Percentiles rank a stretch among this genome's conserved stretches.
Conservation (phyloP, 2,113 vertebrate species). For the Hemibagrus wyckioides region DNA sequence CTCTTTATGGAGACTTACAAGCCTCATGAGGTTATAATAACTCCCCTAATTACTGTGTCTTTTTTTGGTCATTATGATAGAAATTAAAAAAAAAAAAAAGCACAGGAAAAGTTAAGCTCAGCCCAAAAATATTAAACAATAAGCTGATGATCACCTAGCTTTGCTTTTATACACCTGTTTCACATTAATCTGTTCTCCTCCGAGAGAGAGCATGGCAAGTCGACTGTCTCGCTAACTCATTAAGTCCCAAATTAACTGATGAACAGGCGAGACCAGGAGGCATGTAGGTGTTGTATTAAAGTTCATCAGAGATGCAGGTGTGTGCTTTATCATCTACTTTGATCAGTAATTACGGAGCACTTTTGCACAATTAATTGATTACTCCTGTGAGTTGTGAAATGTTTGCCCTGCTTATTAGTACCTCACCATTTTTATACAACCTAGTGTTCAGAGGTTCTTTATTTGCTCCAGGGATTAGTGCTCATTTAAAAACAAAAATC, state of each 20-base stretch:
- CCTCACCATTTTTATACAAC: slow-evolving; percentile 41
- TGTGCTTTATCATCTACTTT: slow-evolving; percentile 65
- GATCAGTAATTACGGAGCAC: slow-evolving; percentile 72
- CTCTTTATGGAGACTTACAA: slow-evolving; percentile 37
- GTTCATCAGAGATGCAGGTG: slow-evolving; percentile 67
- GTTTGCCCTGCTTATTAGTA: slow-evolving; percentile 50
- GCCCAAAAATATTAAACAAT: neutral
- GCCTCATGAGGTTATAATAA: slow-evolving; percentile 39
- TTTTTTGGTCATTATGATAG: neutral
- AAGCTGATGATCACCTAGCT: neutral
- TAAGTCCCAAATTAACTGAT: slow-evolving; percentile 70
- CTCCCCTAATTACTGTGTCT: slow-evolving; percentile 31
- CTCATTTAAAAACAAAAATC: neutral
- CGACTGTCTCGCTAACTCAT: slow-evolving; percentile 68
- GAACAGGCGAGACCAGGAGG: slow-evolving; percentile 61
- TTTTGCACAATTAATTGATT: slow-evolving; percentile 72
- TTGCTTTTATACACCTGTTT: slow-evolving; percentile 42
- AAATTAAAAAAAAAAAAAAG: neutral
- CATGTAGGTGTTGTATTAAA: slow-evolving; percentile 72
- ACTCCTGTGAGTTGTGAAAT: slow-evolving; percentile 62
- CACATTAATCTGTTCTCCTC: slow-evolving; percentile 21
- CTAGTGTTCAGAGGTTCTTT: neutral
- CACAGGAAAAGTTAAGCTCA: neutral
- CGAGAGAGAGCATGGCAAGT: slow-evolving; percentile 44
- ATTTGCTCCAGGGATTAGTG: slow-evolving; percentile 6